Percentiles rank a stretch among this genome's conserved stretches.
Conservation (phyloP, 2,888 invertebrate genomes). For the Nomada fabriciana region DNA sequence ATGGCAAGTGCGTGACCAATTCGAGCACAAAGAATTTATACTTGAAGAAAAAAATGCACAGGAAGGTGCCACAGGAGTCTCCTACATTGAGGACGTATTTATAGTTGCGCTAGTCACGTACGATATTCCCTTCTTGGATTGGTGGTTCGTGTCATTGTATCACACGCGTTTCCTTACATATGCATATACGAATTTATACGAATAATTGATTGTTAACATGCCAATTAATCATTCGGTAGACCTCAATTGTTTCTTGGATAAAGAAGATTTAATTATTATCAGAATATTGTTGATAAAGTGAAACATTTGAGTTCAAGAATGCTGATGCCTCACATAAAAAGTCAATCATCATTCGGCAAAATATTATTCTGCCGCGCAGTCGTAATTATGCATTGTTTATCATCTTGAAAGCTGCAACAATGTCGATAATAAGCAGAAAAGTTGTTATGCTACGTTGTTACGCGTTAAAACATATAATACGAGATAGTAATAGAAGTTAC, state of each 20-base stretch:
- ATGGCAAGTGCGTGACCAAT: background rate
- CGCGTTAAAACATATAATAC: too few species aligned
- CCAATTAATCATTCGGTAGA: slow-evolving; percentile 12
- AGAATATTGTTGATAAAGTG: background rate
- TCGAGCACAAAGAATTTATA: slow-evolving; percentile 32
- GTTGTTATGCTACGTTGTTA: background rate
- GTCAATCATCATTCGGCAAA: background rate
- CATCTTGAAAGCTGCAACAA: background rate
- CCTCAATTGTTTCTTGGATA: slow-evolving; percentile 4
- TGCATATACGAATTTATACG: background rate
- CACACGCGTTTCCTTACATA: background rate
- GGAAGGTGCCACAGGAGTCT: slow-evolving; percentile 40
- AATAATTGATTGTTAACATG: background rate
- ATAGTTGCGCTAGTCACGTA: slow-evolving; percentile 64
- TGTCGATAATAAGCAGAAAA: background rate
- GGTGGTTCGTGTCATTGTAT: slow-evolving; percentile 27
- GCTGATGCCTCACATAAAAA: background rate
- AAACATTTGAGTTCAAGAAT: background rate
- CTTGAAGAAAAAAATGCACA: slow-evolving; percentile 32
- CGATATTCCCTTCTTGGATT: slow-evolving; percentile 47
- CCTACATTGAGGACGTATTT: slow-evolving; percentile 66
- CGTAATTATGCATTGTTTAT: background rate
- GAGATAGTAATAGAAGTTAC: background rate
- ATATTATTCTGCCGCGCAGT: background rate
- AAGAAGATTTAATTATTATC: background rate